Conservation (phyloP, 2,113 vertebrate genomes). For the Grallaria varia region DNA sequence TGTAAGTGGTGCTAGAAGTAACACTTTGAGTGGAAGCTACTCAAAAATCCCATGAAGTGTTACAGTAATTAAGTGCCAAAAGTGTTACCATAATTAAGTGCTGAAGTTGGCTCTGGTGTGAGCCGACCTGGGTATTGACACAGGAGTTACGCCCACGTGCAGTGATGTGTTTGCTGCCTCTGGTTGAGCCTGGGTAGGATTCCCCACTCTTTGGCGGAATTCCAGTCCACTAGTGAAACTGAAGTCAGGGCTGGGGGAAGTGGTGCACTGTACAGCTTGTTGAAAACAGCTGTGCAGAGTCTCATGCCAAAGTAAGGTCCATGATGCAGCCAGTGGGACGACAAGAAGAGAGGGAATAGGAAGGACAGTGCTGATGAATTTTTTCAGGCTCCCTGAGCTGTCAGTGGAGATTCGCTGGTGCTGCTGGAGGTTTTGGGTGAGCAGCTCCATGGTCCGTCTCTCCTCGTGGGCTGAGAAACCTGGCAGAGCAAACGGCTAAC, state of each 20-base stretch:
- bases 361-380: background rate
- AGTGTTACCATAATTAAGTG: background rate
- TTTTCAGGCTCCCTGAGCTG: background rate
- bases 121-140: background rate
- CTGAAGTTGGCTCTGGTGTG: background rate
- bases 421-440: background rate
- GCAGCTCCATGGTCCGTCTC: rapidly evolving
- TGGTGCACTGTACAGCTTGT: rapidly evolving
- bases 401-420: background rate
- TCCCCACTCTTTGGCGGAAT: background rate
- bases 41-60: background rate
- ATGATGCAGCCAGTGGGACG: rapidly evolving
- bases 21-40: constrained; percentile 19
- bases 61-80: background rate
- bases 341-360: background rate
- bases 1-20: constrained; percentile 25
- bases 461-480: background rate
- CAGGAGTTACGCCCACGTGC: background rate
- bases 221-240: background rate
- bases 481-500: background rate
- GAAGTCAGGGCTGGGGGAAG: background rate
- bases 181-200: background rate
- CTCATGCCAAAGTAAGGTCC: background rate
- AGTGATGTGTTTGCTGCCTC: rapidly evolving
- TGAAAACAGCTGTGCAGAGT: background rate